phyloP scores from a whole-genome alignment of 2,888 invertebrate genomes.

The Cheilosia pagana region DNA sequence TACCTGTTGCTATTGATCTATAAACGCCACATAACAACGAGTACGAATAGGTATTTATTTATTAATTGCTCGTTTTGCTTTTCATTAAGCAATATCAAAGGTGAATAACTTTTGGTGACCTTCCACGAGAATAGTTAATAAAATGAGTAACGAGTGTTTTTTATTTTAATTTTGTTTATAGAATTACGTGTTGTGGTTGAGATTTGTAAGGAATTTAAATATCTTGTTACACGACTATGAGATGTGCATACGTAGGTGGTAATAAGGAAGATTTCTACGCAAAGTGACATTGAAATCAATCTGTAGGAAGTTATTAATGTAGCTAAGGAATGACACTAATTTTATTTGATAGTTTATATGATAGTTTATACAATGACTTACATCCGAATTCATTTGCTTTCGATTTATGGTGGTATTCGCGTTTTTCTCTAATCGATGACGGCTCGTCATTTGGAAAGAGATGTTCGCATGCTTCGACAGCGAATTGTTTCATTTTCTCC shows the following conservation, averaged over 20 bases:
- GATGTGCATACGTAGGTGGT: constrained; percentile 16
- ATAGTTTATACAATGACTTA: constrained; percentile 77
- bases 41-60: constrained; percentile 23
- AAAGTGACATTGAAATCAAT: constrained; percentile 16
- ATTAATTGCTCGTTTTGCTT: constrained; percentile 19
- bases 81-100: constrained; percentile 50
- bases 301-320: constrained; percentile 12
- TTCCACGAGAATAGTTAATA: constrained; percentile 37
- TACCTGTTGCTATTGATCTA: constrained; percentile 34
- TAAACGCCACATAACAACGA: constrained; percentile 33
- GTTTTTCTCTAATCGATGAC: constrained; percentile 76
- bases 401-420: constrained; percentile 74
- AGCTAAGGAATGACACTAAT: too few relatives aligned
- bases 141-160: constrained; percentile 13
- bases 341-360: too few relatives aligned
- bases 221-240: constrained; percentile 19
- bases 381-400: constrained; percentile 77
- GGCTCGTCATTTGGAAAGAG: constrained; percentile 79
- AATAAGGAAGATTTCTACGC: constrained; percentile 46
- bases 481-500: constrained; percentile 81
- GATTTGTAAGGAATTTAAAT: constrained; percentile 25
- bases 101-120: constrained; percentile 67
- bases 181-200: constrained; percentile 20
- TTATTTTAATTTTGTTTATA: constrained; percentile 16
- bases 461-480: constrained; percentile 81